Evolutionary conservation across 2,797 vertebrate species (phyloP), one percentile per base, ranked within the genome.

Genomic region (Benthosema pterotum): DNA sequence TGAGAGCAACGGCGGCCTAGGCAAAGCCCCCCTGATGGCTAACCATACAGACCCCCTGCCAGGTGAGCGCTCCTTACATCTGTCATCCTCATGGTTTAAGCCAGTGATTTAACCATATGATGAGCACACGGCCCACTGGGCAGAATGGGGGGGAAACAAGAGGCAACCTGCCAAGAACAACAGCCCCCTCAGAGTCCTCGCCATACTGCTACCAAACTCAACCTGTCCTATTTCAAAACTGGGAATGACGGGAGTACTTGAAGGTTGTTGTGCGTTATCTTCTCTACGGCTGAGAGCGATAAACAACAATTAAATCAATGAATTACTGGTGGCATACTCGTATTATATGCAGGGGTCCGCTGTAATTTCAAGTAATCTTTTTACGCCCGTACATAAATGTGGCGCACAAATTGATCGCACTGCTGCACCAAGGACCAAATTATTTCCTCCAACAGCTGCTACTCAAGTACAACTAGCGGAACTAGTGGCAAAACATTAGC

Each of bases 71-170:
- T 57, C 51, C 72, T 52, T 61, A 64, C 67, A 77, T 66, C 65
- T 57, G 56, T 66, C 54, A 75, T 19, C 49, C 8, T 51, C 66
- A 72, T 25, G 57, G 64, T 65, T 51, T 69, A 65, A 73, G 60
- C 38, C 0, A 32, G 49, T 61, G 59, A 83, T 78, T 78, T 69
- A 76, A 64, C 58, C 66, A 42, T 52, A 78, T n/a, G 52, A 71
- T 66, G 60, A 64, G 65, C 16, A 32, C n/a, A 48, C 61, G 71
- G 67, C 74, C 72, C 60, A 60, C 19, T 64, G 72, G 59, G 62
- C 50, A 54, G 47, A 58, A 60, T 55, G 59, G 49, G 62, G 62
- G 55, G 75, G 77, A 82, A 77, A 86, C 75, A 65, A 75, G n/a
- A 70, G 60, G 65, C 2, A 18, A 51, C 14, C 57, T 57, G 53